Conservation (phyloP, 2,113 vertebrate species). For the Microtus pennsylvanicus region DNA sequence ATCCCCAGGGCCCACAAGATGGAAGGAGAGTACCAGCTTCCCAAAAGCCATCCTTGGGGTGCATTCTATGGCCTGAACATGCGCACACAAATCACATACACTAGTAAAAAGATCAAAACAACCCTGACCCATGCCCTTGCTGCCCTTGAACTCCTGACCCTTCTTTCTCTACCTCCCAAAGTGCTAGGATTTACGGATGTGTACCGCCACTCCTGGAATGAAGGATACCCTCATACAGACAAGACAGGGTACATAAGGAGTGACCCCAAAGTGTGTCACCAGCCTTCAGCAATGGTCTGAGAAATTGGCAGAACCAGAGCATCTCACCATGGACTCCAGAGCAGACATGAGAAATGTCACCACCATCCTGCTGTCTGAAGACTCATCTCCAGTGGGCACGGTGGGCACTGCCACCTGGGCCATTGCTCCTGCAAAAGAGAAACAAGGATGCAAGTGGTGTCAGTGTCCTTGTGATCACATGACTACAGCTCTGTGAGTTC, state of each 20-base stretch:
- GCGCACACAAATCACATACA: too few species aligned
- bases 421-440: conserved; percentile 82
- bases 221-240: not conserved
- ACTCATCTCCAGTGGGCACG: conserved; percentile 44
- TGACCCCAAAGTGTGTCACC: too few species aligned
- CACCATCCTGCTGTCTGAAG: conserved; percentile 85
- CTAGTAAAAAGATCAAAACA: not conserved
- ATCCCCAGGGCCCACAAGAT: too few species aligned
- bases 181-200: not conserved
- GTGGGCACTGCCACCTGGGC: conserved; percentile 74
- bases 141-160: not conserved
- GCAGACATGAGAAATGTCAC: conserved; percentile 89
- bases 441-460: not conserved
- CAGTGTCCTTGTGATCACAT: not conserved
- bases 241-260: too few species aligned
- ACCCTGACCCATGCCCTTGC: not conserved
- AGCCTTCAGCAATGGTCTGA: too few species aligned
- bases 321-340: conserved; percentile 90
- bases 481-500: not conserved
- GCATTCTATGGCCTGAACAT: too few species aligned
- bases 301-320: rapidly evolving
- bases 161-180: not conserved
- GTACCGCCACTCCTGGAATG: not conserved
- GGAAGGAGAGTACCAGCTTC: too few species aligned
- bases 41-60: not conserved